Base-by-base conservation (phyloP, 2,888 invertebrate species). In the Eueremaeus valkanovi region DNA sequence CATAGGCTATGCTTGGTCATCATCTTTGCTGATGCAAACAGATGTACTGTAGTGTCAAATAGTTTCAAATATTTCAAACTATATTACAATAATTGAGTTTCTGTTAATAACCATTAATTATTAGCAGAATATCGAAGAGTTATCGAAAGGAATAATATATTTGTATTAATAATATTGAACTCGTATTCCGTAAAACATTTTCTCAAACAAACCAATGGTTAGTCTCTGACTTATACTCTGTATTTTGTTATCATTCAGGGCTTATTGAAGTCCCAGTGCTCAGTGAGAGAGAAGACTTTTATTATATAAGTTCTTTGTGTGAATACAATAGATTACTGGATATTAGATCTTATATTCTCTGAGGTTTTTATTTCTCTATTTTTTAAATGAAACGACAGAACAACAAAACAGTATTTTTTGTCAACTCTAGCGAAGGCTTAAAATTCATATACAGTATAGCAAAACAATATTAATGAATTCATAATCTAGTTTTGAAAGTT, bases 291-390 rank as follows among this genome's bases (percentile, higher is more conserved):
- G 21, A 73, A 58, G 73, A 29, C 55, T 21, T n/a, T 51, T 51
- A 55, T 73, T 33, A 58, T 73, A 33, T 58, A 24, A 21, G 21
- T 58, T 73, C 24, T 36, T 16, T 31, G 33, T 70, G 31, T 51
- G 51, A 72, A 45, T 72, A 31, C 51, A 21, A 49, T 51, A 61
- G 58, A 58, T 58, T 58, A 58, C 31, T 31, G 18, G 61, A 61
- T 61, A 61, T 61, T 31, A 61, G 61, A 29, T 61, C 61, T 31
- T 21, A n/a, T n/a, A 31, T 61, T 61, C 61, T 61, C 61, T 61
- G 33, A 29, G 29, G 61, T 31, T 31, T 61, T 61, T 13, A 3
- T 13, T 61, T 61, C 61, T n/a, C 45, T 16, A 45, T 45, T 29
- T 61, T 55, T 55, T 3, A 3, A 55, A 8, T 16, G 3, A 55